Evolutionary conservation across 1,140 invertebrate species (phyloP), one percentile per base, ranked within the genome.

Genomic region (Drosophila punjabiensis): DNA sequence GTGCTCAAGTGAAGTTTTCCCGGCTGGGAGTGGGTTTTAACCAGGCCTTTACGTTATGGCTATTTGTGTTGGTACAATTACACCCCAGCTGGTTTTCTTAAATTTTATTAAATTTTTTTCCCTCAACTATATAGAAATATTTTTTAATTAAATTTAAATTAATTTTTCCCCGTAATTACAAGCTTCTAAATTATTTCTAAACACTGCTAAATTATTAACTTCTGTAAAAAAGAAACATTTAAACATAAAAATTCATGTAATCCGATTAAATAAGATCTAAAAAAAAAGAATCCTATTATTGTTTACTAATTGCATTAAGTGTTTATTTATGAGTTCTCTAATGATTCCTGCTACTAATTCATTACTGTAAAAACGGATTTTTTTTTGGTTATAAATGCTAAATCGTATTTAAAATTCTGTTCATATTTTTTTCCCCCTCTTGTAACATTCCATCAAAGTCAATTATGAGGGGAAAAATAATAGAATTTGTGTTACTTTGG

Each of bases 381-480:
- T 41, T 60, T 64, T 13, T 10, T 6, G 20, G 20, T 14, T n/a
- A 20, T 28, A 9, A 20, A 16, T 24, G 24, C 9, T 24, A 43
- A 66, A 66, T 66, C 20, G 30, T 35, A 58, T 28, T 28, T 66
- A 43, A 64, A 67, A 45, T 35, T 63, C 20, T 4, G 3, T 37
- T 47, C 8, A 35, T n/a, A 28, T 68, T 69, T 69, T 68, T 55
- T 20, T 24, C 24, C 1, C 10, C 8, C 18, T 2, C 3, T n/a
- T 18, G 32, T 35, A 30, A 35, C 16, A 30, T 69, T 48, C 10
- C 20, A 56, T 45, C 65, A 35, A 20, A 20, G 30, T 24, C 47
- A 53, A 55, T 70, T 70, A 70, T 68, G 14, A 30, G 11, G 7
- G 18, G 0, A 28, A 63, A 64, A 52, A 73, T 35, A 74, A 66